Evolutionary conservation across 35 echinoderm and acorn worm genomes (phyloP).

Genomic region (Strongylocentrotus purpuratus): DNA sequence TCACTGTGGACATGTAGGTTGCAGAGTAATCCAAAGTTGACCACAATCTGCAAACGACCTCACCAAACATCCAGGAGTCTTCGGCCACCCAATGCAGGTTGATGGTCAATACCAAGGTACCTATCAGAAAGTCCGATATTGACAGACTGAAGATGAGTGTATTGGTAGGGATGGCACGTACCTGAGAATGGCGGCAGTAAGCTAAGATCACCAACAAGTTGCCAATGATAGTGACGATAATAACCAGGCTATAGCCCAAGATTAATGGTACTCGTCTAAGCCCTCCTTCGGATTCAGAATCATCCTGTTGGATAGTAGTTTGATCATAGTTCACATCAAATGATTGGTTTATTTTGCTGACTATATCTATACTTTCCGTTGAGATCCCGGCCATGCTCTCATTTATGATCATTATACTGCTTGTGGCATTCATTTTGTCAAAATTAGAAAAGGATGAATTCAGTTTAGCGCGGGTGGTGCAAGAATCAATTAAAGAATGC

Average conservation of each 20-base stretch:
- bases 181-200: conserved; percentile 16
- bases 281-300: neutral
- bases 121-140: conserved; percentile 52
- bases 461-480: neutral
- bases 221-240: conserved; percentile 47
- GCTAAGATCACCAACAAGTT: conserved; percentile 54
- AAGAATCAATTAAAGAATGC: neutral
- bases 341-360: neutral
- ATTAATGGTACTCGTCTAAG: neutral
- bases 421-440: neutral
- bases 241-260: neutral
- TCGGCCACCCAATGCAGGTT: conserved; percentile 46
- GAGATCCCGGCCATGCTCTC: neutral
- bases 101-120: conserved; percentile 44
- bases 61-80: conserved; percentile 60
- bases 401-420: neutral
- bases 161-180: conserved; percentile 50
- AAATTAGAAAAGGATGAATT: neutral
- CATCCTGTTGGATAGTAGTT: neutral
- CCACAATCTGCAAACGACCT: conserved; percentile 57
- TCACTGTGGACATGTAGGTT: conserved; percentile 37
- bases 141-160: conserved; percentile 60
- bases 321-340: neutral
- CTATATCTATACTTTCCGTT: neutral
- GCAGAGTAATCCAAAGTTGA: conserved; percentile 43